Conservation (phyloP, 2,797 vertebrate species). For the Danio aesculapii region DNA sequence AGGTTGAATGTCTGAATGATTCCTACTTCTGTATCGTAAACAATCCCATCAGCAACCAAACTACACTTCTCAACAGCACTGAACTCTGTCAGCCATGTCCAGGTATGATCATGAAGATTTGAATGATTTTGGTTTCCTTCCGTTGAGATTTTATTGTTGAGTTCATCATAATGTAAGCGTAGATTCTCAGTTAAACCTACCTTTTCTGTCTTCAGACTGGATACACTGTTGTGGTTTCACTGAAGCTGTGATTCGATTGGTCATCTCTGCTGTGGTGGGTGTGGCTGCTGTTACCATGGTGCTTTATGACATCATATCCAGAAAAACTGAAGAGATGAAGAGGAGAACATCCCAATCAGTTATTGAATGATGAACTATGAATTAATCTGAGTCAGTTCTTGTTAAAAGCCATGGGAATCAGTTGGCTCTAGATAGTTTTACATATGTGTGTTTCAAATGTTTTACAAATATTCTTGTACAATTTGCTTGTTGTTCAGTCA, state of each 20-base stretch:
- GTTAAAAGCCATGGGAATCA: not conserved
- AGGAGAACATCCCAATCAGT: not conserved
- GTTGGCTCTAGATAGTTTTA: not conserved
- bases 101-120: not conserved
- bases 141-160: too few species aligned
- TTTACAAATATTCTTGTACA: not conserved
- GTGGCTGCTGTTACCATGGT: not conserved
- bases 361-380: not conserved
- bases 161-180: not conserved
- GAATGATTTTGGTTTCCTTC: too few species aligned
- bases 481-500: not conserved
- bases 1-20: too few species aligned
- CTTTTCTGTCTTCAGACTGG: not conserved
- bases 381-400: not conserved
- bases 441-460: not conserved
- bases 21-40: not conserved
- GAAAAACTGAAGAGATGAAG: not conserved
- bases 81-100: not conserved
- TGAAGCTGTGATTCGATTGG: conserved; percentile 14
- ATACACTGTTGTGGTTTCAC: not conserved
- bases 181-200: not conserved
- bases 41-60: not conserved
- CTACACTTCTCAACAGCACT: not conserved
- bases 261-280: not conserved
- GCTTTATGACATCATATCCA: not conserved